Evolutionary conservation across 2,888 invertebrate genomes (phyloP), one percentile per base, ranked within the genome.

Genomic region (Mystacides longicornis): DNA sequence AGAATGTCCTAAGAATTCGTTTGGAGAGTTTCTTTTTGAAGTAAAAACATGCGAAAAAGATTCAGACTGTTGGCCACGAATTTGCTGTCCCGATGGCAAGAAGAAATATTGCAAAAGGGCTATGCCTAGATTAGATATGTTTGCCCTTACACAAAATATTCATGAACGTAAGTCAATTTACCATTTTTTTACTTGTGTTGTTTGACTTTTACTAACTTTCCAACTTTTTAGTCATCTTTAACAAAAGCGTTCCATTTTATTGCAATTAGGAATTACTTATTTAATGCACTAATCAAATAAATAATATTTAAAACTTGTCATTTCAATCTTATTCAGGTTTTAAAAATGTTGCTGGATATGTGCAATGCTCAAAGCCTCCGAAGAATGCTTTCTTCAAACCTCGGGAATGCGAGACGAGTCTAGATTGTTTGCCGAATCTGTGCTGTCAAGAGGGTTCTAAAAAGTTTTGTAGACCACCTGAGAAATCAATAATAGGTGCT

Each of bases 401-500:
- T 1, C 85, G 84, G 65, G 71, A 79, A 22, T 89, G 89, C 67
- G 80, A 80, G 59, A 83, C 82, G 4, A 82, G 83, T 14, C 74
- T 87, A 2, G 87, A 88, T 68, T 89, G 89, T 67, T 87, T 88
- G 68, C 88, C 89, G 5, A 87, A 87, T 70, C 73, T 89, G 57
- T 89, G 88, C 67, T 89, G 89, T 60, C 87, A 88, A 62, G 89
- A 89, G 69, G 81, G 81, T 45, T 85, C 85, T 3, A 79, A 80
- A 63, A 83, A 83, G 62, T 80, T 82, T 63, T 89, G 89, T 65
- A 77, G 88, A 47, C 87, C 88, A 5, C 86, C 88, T 27, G 85
- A 82, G 66, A 80, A 83, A 63, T 87, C 87, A 14, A 67, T 89
- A 1, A 69, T 87, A 20, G 79, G 85, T 0, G 67, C 87, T 54